These are phyloP conservation scores for Calliopum simillimum DNA, from an alignment of 2,888 invertebrate genomes.

Conservation along the genomic window DNA sequence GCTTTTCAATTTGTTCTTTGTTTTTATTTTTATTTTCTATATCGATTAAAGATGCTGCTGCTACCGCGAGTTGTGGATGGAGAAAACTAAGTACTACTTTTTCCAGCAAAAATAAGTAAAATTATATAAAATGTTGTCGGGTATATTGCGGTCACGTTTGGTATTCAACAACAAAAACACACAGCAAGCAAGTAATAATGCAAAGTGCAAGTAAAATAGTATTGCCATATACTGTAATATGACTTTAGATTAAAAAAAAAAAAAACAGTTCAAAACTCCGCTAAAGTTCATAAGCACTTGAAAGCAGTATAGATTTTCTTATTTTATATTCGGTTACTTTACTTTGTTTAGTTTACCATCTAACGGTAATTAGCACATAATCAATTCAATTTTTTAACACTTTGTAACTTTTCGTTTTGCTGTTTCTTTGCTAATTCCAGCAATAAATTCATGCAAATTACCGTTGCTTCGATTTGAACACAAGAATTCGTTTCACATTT, in stretches of 20 bases:
- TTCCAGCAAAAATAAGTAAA: conserved; percentile 29
- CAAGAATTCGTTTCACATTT: conserved; percentile 18
- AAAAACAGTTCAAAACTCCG: too few relatives aligned
- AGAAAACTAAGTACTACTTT: conserved; percentile 44
- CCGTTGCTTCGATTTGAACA: background rate
- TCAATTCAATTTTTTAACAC: background rate
- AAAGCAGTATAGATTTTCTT: background rate
- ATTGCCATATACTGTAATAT: too few relatives aligned
- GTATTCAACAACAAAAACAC: background rate
- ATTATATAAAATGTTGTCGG: conserved; percentile 21
- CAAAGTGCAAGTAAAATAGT: too few relatives aligned
- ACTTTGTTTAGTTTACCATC: too few relatives aligned
- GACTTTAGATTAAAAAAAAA: too few relatives aligned
- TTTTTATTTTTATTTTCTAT: too few relatives aligned
- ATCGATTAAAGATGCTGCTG: too few relatives aligned
- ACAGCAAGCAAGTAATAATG: too few relatives aligned
- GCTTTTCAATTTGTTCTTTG: too few relatives aligned
- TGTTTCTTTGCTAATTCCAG: conserved; percentile 3
- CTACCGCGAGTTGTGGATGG: conserved; percentile 23
- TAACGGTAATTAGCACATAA: too few relatives aligned
- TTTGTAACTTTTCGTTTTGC: background rate
- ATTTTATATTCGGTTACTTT: background rate
- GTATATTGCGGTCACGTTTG: conserved; percentile 42
- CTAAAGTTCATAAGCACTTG: too few relatives aligned
- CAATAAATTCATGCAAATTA: background rate